These are phyloP conservation scores for Diabrotica virgifera DNA, from an alignment of 1,140 invertebrate genomes.

Conservation along the genomic window DNA sequence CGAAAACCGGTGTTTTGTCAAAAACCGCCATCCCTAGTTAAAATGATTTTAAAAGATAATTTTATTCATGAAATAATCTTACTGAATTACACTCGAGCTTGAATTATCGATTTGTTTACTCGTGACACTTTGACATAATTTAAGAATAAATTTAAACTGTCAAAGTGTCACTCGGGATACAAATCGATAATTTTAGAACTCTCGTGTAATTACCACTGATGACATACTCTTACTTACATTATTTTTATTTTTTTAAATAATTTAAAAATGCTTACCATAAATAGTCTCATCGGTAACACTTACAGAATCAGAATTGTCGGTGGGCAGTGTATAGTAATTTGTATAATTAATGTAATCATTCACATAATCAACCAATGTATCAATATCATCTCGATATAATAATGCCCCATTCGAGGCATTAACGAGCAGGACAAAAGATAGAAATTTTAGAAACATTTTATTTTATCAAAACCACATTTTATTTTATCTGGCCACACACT, in stretches of 20 bases:
- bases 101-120: too few species aligned
- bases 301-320: background rate
- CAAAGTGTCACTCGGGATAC: too few species aligned
- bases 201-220: too few species aligned
- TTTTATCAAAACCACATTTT: too few species aligned
- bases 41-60: too few species aligned
- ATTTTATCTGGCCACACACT: background rate
- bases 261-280: background rate
- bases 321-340: background rate
- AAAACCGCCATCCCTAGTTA: too few species aligned
- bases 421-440: background rate
- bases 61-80: too few species aligned
- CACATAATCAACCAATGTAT: background rate
- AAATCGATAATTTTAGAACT: too few species aligned
- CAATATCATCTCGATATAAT: background rate
- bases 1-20: too few species aligned
- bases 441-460: background rate
- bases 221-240: background rate
- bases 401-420: background rate
- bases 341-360: background rate
- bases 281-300: background rate
- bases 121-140: too few species aligned
- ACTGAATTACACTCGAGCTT: too few species aligned
- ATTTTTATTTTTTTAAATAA: background rate
- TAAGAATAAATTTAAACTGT: too few species aligned